Evolutionary conservation across 2,888 invertebrate species (phyloP).

Genomic region (Caenorhabditis parvicauda): DNA sequence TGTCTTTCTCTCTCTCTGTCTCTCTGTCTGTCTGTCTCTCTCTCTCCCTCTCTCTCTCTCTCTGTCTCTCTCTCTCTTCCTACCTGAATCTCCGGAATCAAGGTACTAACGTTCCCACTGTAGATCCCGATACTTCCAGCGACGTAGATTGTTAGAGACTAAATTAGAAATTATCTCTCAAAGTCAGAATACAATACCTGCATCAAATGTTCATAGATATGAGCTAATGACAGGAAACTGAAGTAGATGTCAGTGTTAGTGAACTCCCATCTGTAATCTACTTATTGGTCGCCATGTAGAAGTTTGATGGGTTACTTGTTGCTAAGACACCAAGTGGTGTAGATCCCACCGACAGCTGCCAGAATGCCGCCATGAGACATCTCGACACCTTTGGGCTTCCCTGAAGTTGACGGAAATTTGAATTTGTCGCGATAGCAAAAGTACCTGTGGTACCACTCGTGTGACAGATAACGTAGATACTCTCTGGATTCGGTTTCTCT

Average conservation of each 20-base stretch:
- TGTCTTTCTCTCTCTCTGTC: too few relatives aligned
- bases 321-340: constrained; percentile 47
- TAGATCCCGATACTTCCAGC: constrained; percentile 92
- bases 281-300: neutral
- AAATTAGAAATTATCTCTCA: neutral
- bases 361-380: constrained; percentile 89
- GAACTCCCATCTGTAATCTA: constrained; percentile 23
- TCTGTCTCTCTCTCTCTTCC: too few relatives aligned
- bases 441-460: constrained; percentile 76
- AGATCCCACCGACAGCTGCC: constrained; percentile 66
- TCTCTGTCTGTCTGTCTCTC: too few relatives aligned
- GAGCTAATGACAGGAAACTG: constrained; percentile 92
- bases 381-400: constrained; percentile 94
- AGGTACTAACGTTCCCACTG: constrained; percentile 82
- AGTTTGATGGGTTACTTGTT: constrained; percentile 10
- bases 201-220: constrained; percentile 82
- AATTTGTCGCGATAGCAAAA: neutral
- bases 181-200: constrained; percentile 18
- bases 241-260: constrained; percentile 69
- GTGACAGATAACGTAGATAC: constrained; percentile 63
- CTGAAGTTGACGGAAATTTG: constrained; percentile 64
- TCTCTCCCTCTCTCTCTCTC: too few relatives aligned
- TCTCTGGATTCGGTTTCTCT: constrained; percentile 62
- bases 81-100: constrained; percentile 80
- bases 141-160: constrained; percentile 43